phyloP scores from a whole-genome alignment of 2,797 vertebrate species.

The Gymnocypris eckloni region DNA sequence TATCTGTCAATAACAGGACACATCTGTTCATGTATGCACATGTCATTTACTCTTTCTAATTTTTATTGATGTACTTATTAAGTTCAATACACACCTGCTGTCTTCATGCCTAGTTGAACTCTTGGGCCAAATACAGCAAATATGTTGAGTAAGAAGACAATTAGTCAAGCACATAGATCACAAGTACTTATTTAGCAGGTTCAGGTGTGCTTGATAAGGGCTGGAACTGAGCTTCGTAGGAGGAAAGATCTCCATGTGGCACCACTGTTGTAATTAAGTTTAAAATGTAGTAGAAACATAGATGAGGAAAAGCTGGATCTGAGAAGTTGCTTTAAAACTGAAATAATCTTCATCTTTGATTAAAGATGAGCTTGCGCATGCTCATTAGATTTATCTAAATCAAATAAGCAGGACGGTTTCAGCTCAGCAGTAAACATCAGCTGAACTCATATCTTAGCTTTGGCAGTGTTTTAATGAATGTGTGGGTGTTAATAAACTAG shows the following conservation, averaged over 20 bases:
- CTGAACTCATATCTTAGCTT: background rate
- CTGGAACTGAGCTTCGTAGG: background rate
- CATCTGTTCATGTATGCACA: background rate
- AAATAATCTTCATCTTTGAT: background rate
- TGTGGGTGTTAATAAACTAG: slow-evolving; percentile 21
- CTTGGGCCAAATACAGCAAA: background rate
- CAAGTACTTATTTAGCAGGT: background rate
- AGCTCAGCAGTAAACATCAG: background rate
- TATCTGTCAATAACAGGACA: background rate
- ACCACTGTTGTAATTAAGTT: background rate
- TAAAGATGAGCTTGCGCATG: background rate
- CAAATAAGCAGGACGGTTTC: background rate
- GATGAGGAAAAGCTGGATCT: background rate
- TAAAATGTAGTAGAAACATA: background rate
- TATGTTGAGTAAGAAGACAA: background rate
- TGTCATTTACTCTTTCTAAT: background rate
- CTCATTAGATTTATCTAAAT: background rate
- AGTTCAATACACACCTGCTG: background rate
- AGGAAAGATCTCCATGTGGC: background rate
- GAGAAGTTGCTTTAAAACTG: background rate
- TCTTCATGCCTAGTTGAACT: background rate
- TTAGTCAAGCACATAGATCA: background rate
- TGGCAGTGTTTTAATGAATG: background rate
- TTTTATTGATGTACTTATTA: background rate
- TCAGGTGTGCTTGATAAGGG: background rate